These are phyloP conservation scores for Falcunculus frontatus DNA, from an alignment of 2,113 vertebrate species.

Conservation along the genomic window DNA sequence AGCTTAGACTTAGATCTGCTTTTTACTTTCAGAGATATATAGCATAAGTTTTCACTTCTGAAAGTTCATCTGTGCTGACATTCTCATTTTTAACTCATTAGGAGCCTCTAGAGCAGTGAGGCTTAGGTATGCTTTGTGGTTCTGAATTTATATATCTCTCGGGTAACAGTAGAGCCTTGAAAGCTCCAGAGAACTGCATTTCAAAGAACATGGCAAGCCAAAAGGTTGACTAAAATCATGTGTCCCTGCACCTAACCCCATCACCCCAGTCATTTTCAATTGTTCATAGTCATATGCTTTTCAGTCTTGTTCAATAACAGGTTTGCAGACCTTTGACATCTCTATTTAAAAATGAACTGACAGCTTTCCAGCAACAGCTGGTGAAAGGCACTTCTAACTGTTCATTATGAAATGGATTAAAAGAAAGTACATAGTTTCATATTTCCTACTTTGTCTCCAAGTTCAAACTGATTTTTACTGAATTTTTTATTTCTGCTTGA, in stretches of 20 bases:
- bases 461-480: constrained; percentile 1
- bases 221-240: constrained; percentile 51
- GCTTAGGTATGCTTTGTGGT: background rate
- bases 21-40: background rate
- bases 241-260: constrained; percentile 20
- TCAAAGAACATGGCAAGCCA: constrained; percentile 27
- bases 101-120: background rate
- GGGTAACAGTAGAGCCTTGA: background rate
- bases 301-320: constrained; percentile 22
- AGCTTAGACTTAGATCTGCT: background rate
- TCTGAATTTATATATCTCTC: background rate
- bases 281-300: constrained; percentile 28
- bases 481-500: background rate
- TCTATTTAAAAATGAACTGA: constrained; percentile 24
- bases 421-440: background rate
- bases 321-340: constrained; percentile 56
- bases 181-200: constrained; percentile 1
- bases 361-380: constrained; percentile 28
- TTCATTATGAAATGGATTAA: background rate
- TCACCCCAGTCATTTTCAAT: constrained; percentile 18
- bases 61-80: background rate
- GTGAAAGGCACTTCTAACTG: background rate
- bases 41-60: constrained; percentile 7
- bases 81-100: constrained; percentile 20
- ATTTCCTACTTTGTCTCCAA: background rate